Conservation (phyloP, 2,113 vertebrate species). For the Crypturellus undulatus region DNA sequence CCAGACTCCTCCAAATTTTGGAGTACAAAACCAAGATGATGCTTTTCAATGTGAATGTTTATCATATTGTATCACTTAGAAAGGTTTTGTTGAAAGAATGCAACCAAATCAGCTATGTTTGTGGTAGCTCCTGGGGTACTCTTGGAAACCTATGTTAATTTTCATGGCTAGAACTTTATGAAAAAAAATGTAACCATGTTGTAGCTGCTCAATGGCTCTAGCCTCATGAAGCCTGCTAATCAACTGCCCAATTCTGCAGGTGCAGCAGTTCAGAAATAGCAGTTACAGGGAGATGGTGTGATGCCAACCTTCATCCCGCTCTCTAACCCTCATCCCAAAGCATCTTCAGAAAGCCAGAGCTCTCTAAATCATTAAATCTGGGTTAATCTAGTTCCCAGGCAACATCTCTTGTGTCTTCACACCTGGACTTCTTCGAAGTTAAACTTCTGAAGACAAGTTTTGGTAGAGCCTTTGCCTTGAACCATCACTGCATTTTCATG, state of each 20-base stretch:
- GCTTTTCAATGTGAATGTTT: not conserved
- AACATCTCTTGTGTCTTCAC: not conserved
- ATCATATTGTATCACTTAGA: constrained; percentile 32
- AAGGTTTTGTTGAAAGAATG: constrained; percentile 40
- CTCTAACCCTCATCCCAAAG: constrained; percentile 10
- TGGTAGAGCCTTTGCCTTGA: not conserved
- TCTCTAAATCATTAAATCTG: not conserved
- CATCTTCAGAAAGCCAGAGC: constrained; percentile 34
- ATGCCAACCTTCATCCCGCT: constrained; percentile 12
- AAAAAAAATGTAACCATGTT: not conserved
- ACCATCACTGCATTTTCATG: not conserved
- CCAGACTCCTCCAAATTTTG: not conserved
- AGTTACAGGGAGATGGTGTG: not conserved
- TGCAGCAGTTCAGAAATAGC: constrained; percentile 61
- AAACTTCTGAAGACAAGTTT: not conserved
- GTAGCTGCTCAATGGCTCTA: not conserved
- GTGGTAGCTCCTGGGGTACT: constrained; percentile 30
- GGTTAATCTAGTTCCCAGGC: not conserved
- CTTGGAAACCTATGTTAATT: constrained; percentile 47
- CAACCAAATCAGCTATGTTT: constrained; percentile 25
- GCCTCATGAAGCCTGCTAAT: constrained; percentile 51
- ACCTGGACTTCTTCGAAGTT: not conserved
- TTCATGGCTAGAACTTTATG: not conserved
- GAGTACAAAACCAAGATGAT: not conserved
- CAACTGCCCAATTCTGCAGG: constrained; percentile 63